Evolutionary conservation across 2,888 invertebrate genomes (phyloP).

Genomic region (Ectemnius continuus): DNA sequence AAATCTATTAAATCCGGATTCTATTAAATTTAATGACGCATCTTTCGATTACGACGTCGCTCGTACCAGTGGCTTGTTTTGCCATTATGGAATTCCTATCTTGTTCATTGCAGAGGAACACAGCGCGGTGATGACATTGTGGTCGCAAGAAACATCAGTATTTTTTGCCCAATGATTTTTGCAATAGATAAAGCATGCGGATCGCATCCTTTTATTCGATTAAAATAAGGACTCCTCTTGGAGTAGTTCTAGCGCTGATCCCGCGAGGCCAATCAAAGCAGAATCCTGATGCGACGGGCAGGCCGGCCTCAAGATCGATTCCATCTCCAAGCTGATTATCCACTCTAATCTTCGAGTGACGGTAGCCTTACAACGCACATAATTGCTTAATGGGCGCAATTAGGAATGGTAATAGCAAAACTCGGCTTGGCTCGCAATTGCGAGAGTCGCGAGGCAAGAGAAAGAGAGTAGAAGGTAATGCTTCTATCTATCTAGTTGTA

Average conservation of each 20-base stretch:
- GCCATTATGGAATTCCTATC: too few species aligned
- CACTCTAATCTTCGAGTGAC: slow-evolving; percentile 37
- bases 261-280: slow-evolving; percentile 18
- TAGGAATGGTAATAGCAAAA: slow-evolving; percentile 56
- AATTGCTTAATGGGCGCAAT: slow-evolving; percentile 59
- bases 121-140: background rate
- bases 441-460: too few species aligned
- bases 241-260: background rate
- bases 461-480: background rate
- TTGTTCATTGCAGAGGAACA: background rate
- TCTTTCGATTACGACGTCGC: too few species aligned
- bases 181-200: background rate
- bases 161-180: background rate
- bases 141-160: background rate
- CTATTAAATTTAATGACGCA: too few species aligned
- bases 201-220: background rate
- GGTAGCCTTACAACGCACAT: slow-evolving; percentile 30
- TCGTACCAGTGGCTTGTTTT: too few species aligned
- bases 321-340: slow-evolving; percentile 29
- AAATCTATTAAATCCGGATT: too few species aligned
- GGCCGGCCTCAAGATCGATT: slow-evolving; percentile 44
- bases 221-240: slow-evolving; percentile 13
- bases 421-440: slow-evolving; percentile 33
- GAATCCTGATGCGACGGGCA: slow-evolving; percentile 26
- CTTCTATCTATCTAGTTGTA: background rate